Conservation (phyloP, 2,888 invertebrate species). For the Stomorhina lunata region DNA sequence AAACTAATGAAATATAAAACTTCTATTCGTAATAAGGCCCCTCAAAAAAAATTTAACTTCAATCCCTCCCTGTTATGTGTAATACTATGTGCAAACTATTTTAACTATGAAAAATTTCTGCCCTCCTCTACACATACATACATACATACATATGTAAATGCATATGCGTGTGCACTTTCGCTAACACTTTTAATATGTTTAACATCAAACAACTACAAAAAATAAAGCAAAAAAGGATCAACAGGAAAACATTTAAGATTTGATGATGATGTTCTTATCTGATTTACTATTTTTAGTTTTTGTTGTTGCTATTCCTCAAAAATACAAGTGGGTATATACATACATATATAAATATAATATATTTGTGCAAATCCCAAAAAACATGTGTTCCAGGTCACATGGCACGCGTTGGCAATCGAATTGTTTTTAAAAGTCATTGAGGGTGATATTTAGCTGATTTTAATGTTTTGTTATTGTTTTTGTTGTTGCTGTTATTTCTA, state of each 20-base stretch:
- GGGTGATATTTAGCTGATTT: slow-evolving; percentile 42
- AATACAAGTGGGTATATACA: slow-evolving; percentile 41
- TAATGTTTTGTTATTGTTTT: slow-evolving; percentile 2
- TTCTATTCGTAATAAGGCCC: not conserved
- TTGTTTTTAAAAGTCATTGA: slow-evolving; percentile 58
- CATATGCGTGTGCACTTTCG: slow-evolving; percentile 63
- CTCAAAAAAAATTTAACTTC: not conserved
- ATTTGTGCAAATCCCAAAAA: slow-evolving; percentile 71
- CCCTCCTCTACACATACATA: not conserved
- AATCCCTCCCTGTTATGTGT: slow-evolving; percentile 28
- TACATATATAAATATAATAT: too few species aligned
- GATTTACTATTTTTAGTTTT: slow-evolving; percentile 35
- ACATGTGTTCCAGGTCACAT: slow-evolving; percentile 80
- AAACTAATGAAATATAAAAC: too few species aligned
- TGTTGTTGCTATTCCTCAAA: not conserved
- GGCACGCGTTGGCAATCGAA: slow-evolving; percentile 69
- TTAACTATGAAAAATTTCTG: slow-evolving; percentile 9
- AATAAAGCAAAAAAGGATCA: slow-evolving; percentile 71
- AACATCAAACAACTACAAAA: slow-evolving; percentile 57
- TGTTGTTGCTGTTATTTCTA: too few species aligned
- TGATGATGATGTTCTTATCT: slow-evolving; percentile 64
- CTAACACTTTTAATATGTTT: slow-evolving; percentile 71
- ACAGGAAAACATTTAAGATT: slow-evolving; percentile 73
- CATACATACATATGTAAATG: not conserved
- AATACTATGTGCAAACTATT: slow-evolving; percentile 5